Base-by-base conservation (phyloP, 2,113 vertebrate species). In the Nestor notabilis region DNA sequence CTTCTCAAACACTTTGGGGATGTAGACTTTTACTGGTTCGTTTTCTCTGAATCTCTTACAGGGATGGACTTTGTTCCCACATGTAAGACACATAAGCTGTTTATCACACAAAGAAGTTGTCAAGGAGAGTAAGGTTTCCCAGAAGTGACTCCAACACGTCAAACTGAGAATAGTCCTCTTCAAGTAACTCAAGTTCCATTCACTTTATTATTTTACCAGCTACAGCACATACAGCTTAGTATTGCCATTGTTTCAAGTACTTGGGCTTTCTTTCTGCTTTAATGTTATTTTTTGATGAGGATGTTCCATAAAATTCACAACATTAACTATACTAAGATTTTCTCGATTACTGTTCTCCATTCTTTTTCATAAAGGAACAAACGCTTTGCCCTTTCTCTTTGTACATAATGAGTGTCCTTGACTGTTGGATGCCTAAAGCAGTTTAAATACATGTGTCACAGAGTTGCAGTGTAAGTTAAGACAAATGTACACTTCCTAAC, bases 51-150 rank as follows among this genome's bases (percentile, higher is more conserved):
- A 84, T 81, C 49, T 72, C 79, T 83, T 35, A 39, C 46, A 95
- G 33, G 25, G 9, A 35, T 28, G 90, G 61, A 88, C 69, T 77
- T 90, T 74, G 87, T 69, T 94, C 39, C 0, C 85, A 58, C 24
- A 44, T 13, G 4, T 37, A 41, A 91, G 28, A 25, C 17, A 0
- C n/a, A 61, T 88, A 83, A 78, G 31, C 61, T 81, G 69, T 92
- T 94, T 89, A 92, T 64, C 81, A 84, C 55, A 65, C n/a, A 83
- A 41, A 74, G 60, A 82, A 84, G 75, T 80, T 89, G 83, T 93
- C 55, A 96, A 74, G 76, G 44, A 71, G 23, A 25, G 41, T 20
- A 58, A 87, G 24, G 53, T 50, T 96, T 96, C 72, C 90, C 60
- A 72, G 27, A 95, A 72, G 65, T 58, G 37, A 85, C 74, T 93